Evolutionary conservation across 2,113 vertebrate genomes (phyloP).

Genomic region (Clupea harengus): DNA sequence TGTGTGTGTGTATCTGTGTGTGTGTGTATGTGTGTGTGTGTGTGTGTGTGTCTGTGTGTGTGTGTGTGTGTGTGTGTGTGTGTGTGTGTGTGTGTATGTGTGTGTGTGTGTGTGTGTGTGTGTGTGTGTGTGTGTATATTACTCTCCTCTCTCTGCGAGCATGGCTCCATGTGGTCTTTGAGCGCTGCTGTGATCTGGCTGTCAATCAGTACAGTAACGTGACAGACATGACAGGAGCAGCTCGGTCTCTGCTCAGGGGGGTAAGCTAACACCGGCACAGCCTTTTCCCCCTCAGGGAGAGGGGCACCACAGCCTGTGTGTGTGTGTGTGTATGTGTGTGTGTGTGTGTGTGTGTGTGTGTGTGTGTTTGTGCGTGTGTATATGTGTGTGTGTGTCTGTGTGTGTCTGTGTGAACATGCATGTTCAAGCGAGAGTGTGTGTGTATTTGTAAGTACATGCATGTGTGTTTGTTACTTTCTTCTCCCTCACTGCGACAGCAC

Average conservation of each 20-base stretch:
- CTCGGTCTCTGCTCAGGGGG: not conserved
- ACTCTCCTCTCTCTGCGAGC: not conserved
- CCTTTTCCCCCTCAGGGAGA: not conserved
- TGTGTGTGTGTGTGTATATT: not conserved
- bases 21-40: not conserved
- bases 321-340: not conserved
- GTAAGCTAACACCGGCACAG: not conserved
- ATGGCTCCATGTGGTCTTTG: conserved; percentile 1
- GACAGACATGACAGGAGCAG: not conserved
- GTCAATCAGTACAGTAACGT: not conserved
- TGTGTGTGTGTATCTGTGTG: not conserved
- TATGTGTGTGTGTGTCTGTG: not conserved
- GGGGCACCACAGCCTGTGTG: not conserved
- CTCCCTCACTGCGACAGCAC: not conserved
- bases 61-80: too few relatives aligned
- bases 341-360: not conserved
- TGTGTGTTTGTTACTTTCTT: not conserved
- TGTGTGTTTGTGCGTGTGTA: not conserved
- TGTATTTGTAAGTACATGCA: not conserved
- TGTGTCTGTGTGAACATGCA: not conserved
- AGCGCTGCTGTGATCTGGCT: not conserved
- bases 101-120: too few relatives aligned
- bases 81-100: too few relatives aligned
- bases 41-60: not conserved
- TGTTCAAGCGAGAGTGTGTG: not conserved